Evolutionary conservation across 2,113 vertebrate genomes (phyloP).

Genomic region (Hyperopisus bebe): DNA sequence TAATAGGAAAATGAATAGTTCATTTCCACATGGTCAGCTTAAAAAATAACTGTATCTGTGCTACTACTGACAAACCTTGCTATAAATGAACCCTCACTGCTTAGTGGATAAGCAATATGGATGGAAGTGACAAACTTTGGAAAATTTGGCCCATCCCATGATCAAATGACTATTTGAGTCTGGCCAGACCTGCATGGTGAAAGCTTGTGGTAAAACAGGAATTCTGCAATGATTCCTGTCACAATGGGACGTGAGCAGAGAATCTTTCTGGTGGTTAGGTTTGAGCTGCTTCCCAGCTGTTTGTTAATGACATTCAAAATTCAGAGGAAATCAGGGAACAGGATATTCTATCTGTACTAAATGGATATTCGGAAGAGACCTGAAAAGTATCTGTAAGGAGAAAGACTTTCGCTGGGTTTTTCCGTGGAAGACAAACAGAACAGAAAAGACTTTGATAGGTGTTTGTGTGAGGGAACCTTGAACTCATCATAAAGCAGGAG

Average conservation of each 20-base stretch:
- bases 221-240: conserved; percentile 1
- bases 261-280: neutral
- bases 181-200: neutral
- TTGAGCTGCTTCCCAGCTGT: conserved; percentile 8
- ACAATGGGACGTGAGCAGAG: neutral
- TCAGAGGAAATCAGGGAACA: neutral
- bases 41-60: neutral
- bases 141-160: neutral
- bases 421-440: neutral
- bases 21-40: neutral
- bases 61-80: neutral
- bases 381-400: neutral
- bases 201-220: conserved; percentile 3
- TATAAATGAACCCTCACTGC: neutral
- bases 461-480: neutral
- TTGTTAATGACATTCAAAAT: conserved; percentile 18
- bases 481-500: neutral
- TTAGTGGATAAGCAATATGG: neutral
- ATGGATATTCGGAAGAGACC: neutral
- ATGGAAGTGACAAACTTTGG: neutral
- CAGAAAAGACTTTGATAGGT: neutral
- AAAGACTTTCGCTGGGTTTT: neutral
- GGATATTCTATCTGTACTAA: conserved; percentile 11
- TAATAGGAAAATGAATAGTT: neutral
- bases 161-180: neutral